These are phyloP conservation scores for Heliconius hewitsoni DNA, from an alignment of 1,140 invertebrate genomes.

Conservation along the genomic window DNA sequence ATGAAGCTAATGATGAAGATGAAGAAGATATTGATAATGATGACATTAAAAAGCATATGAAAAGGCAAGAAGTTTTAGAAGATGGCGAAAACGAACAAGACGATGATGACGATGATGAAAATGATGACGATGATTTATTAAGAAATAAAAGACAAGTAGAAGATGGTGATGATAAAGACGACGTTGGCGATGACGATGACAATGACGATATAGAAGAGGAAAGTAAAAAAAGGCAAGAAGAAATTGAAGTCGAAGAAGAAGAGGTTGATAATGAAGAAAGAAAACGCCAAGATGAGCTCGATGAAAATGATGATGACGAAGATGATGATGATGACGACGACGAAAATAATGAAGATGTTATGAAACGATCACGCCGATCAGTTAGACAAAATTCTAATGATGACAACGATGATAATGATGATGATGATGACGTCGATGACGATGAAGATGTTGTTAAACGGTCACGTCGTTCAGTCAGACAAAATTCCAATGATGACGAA, in stretches of 20 bases:
- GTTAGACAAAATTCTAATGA: neutral
- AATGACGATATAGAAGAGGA: neutral
- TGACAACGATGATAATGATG: slow-evolving; percentile 18
- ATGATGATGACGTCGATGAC: slow-evolving; percentile 20
- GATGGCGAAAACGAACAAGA: neutral
- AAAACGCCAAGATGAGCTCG: slow-evolving; percentile 28
- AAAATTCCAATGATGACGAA: neutral
- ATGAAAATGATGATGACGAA: slow-evolving; percentile 16
- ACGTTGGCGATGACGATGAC: neutral
- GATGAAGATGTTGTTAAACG: neutral
- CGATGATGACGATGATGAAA: neutral
- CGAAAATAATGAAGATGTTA: neutral
- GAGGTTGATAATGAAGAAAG: slow-evolving; percentile 30
- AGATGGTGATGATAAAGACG: neutral
- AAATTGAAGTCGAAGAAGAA: slow-evolving; percentile 23
- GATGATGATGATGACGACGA: slow-evolving; percentile 10
- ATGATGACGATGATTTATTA: neutral
- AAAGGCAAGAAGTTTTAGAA: slow-evolving; percentile 20
- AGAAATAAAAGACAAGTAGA: neutral
- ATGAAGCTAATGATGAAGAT: slow-evolving; percentile 29
- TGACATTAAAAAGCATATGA: neutral
- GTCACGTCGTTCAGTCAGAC: neutral
- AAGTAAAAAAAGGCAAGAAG: neutral
- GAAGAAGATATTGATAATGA: slow-evolving; percentile 19
- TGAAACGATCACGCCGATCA: neutral